Percentiles rank a stretch among this genome's conserved stretches.
Evolutionary conservation across 2,888 invertebrate species (phyloP).

Genomic region (Zygogramma bicolorata): DNA sequence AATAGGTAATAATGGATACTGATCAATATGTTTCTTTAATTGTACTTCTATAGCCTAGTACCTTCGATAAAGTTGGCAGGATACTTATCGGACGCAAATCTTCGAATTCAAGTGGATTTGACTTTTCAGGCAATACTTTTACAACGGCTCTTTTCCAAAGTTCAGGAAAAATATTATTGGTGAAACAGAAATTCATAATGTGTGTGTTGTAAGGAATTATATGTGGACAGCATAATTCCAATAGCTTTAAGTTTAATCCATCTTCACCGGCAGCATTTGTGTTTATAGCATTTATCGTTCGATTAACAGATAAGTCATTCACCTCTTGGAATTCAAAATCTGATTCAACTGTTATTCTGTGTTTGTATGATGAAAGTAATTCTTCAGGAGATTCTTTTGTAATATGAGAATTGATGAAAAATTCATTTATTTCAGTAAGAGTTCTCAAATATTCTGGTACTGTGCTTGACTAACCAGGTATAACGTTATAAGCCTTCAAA

Average conservation of each 20-base stretch:
- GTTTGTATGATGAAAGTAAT: slow-evolving; percentile 5
- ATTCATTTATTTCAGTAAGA: slow-evolving; percentile 3
- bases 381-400: slow-evolving; percentile 5
- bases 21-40: slow-evolving; percentile 9
- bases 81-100: slow-evolving; percentile 14
- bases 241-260: slow-evolving; percentile 9
- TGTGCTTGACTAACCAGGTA: background rate
- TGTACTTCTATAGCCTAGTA: no score
- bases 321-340: slow-evolving; percentile 5
- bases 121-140: slow-evolving; percentile 10
- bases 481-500: background rate
- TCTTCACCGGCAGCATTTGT: slow-evolving; percentile 17
- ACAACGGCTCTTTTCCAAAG: slow-evolving; percentile 17
- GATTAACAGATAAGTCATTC: no score
- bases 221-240: slow-evolving; percentile 15
- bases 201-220: slow-evolving; percentile 9
- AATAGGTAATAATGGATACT: slow-evolving; percentile 12
- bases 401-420: background rate
- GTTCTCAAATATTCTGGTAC: slow-evolving; percentile 17
- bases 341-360: slow-evolving; percentile 1
- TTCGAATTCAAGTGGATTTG: slow-evolving; percentile 11
- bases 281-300: no score
- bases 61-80: slow-evolving; percentile 6
- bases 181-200: slow-evolving; percentile 17
- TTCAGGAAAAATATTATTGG: slow-evolving; percentile 1